A percentile compares a stretch with the other conserved stretches of the same genome.
Conservation (phyloP, 2,113 vertebrate species). For the Sylvilagus bachmani region DNA sequence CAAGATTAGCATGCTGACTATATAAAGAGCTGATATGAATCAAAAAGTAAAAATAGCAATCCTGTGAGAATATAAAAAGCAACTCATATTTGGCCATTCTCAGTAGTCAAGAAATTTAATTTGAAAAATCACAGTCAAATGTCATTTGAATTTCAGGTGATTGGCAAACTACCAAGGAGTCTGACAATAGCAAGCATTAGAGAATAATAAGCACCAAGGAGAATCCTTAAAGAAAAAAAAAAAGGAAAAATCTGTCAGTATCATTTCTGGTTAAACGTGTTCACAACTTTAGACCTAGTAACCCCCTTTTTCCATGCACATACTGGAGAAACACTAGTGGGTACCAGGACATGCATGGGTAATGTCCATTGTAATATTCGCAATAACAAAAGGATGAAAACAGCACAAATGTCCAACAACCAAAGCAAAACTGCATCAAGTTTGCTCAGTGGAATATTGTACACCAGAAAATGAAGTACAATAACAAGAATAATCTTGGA, state of each 20-base stretch:
- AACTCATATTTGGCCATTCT: not conserved
- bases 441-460: not conserved
- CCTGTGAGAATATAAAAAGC: not conserved
- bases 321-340: not conserved
- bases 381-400: not conserved
- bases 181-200: not conserved
- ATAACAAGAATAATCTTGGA: not conserved
- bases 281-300: not conserved
- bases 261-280: not conserved
- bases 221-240: not conserved
- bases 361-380: not conserved
- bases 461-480: not conserved
- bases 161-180: not conserved
- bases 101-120: not conserved
- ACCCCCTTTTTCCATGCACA: not conserved
- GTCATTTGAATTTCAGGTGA: not conserved
- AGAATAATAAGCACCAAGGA: not conserved
- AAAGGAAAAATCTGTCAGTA: not conserved
- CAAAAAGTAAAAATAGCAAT: not conserved
- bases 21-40: not conserved
- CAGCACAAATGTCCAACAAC: not conserved
- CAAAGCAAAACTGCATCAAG: not conserved
- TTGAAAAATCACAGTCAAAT: not conserved
- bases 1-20: not conserved
- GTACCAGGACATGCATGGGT: not conserved